Evolutionary conservation across 2,113 vertebrate species (phyloP), one percentile per base, ranked within the genome.

Genomic region (Benitochromis conjunctus): DNA sequence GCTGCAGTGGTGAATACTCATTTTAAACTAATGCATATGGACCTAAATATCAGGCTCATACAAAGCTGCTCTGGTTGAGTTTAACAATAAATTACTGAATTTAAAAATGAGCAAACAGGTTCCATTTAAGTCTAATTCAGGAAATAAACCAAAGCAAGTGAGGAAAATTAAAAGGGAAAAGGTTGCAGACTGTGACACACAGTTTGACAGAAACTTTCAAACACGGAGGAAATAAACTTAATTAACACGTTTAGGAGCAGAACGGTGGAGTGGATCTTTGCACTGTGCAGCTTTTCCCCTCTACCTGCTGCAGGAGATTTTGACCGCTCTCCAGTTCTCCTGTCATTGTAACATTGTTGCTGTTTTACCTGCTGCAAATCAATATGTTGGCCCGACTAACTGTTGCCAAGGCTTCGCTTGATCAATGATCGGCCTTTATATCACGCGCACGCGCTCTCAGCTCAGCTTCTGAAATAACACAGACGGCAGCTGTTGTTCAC

Each of bases 401-500:
- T 24, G 8, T 77, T 86, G 81, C 76, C 53, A 55, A 60, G 83
- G 79, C 81, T 66, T 43, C 26, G 13, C 26, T 7, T 76, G 86
- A 94, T 94, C 92, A 92, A 88, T 92, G 87, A 51, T 56, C 11
- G 57, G 58, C 79, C 87, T 91, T 90, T 88, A 82, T 79, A 90
- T 86, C 41, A 41, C 78, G 5, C 53, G 66, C 57, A 57, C 11
- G 38, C 51, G 6, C 57, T 51, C 19, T 77, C 5, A 18, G 54
- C 19, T 46, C 14, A 9, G 29, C 64, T 9, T 62, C 48, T 77
- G 43, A 71, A 83, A 66, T 78, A 58, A 82, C 74, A 80, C 79
- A 60, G 69, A 62, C 8, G 5, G 58, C 24, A 14, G 84, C 43
- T 57, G 84, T 48, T 79, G 81, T 69, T 83, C 55, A 64, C 48